Evolutionary conservation across 2,888 invertebrate species (phyloP).

Genomic region (Gandaritis pyraliata): DNA sequence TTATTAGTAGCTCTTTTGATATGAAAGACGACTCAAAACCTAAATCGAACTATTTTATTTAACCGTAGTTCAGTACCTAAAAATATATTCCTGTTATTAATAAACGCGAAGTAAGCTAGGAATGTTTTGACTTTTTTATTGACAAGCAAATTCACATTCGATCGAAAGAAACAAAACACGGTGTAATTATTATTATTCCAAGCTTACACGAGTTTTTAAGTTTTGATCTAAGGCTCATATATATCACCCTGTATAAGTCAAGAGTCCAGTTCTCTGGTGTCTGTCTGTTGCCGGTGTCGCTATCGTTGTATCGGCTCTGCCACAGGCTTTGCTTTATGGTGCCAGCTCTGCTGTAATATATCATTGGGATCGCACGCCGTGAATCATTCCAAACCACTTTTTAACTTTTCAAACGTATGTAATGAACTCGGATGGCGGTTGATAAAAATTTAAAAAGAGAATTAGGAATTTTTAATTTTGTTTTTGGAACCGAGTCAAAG

Average conservation of each 20-base stretch:
- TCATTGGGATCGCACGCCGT: slow-evolving; percentile 83
- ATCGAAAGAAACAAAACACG: no score
- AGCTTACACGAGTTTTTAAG: neutral
- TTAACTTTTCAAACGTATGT: slow-evolving; percentile 77
- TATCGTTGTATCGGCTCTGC: slow-evolving; percentile 83
- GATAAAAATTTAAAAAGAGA: slow-evolving; percentile 67
- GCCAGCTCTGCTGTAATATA: slow-evolving; percentile 82
- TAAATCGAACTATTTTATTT: no score
- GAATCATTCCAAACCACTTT: slow-evolving; percentile 80
- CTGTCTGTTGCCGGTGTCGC: slow-evolving; percentile 81
- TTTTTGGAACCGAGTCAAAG: slow-evolving; percentile 32
- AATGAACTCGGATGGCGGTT: slow-evolving; percentile 74
- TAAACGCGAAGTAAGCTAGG: no score
- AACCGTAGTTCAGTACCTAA: no score
- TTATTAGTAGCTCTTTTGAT: no score
- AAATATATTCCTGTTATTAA: no score
- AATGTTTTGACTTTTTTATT: no score
- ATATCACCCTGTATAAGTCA: slow-evolving; percentile 62
- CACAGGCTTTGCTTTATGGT: slow-evolving; percentile 84
- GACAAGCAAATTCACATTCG: no score
- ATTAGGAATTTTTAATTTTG: slow-evolving; percentile 40
- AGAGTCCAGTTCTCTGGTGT: slow-evolving; percentile 76
- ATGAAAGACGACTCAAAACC: no score
- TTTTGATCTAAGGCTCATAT: no score
- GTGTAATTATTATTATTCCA: no score